Conservation (phyloP, 2,113 vertebrate genomes). For the Phycodurus eques region DNA sequence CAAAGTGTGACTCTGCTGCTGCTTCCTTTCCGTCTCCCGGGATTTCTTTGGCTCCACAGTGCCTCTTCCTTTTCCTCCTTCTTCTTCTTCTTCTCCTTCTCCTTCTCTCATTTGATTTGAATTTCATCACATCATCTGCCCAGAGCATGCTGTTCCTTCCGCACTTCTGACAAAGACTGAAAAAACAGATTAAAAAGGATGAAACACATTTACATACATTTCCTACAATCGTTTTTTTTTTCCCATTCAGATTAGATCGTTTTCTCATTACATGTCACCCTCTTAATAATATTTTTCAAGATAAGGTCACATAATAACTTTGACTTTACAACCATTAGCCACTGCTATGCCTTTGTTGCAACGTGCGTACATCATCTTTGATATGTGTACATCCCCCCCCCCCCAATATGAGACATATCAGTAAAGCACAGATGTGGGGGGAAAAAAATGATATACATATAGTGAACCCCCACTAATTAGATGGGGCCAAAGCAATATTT, state of each 20-base stretch:
- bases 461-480: no score
- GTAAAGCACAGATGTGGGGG: not conserved
- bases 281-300: not conserved
- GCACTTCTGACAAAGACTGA: slow-evolving; percentile 45
- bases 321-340: not conserved
- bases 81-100: slow-evolving; percentile 6
- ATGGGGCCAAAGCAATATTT: no score
- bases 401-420: no score
- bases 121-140: slow-evolving; percentile 34
- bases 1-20: slow-evolving; percentile 15
- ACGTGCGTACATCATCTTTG: not conserved
- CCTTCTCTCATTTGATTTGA: slow-evolving; percentile 42
- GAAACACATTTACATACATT: slow-evolving; percentile 36
- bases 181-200: slow-evolving; percentile 29
- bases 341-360: not conserved
- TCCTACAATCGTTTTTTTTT: slow-evolving; percentile 9
- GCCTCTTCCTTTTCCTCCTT: slow-evolving; percentile 3
- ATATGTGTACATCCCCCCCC: not conserved
- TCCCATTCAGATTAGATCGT: not conserved
- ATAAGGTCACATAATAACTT: not conserved
- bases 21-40: slow-evolving; percentile 13
- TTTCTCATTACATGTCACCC: not conserved
- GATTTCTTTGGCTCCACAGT: slow-evolving; percentile 32
- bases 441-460: no score
- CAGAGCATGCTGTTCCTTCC: slow-evolving; percentile 10